phyloP scores from a whole-genome alignment of 1,140 invertebrate species.

The Macrotrachela quadricornifera region DNA sequence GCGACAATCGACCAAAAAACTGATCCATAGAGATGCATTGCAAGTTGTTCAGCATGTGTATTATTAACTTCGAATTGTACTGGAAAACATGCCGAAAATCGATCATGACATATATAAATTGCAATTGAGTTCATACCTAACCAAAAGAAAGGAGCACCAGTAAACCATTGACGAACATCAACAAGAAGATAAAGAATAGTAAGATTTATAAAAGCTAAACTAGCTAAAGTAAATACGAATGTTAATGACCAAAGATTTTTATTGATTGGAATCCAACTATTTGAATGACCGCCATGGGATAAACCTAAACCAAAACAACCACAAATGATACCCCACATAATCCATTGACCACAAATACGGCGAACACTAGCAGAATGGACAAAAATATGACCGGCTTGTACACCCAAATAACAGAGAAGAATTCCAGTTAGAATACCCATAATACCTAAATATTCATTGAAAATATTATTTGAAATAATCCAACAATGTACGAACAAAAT shows the following conservation, averaged over 20 bases:
- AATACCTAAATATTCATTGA: slow-evolving; percentile 44
- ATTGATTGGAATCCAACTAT: slow-evolving; percentile 58
- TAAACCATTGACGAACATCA: slow-evolving; percentile 53
- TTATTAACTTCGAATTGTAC: slow-evolving; percentile 36
- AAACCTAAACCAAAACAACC: slow-evolving; percentile 36
- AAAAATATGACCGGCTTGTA: slow-evolving; percentile 34
- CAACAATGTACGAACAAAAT: too few species aligned
- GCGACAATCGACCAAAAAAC: slow-evolving; percentile 55
- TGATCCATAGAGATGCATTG: slow-evolving; percentile 57
- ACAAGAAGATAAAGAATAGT: slow-evolving; percentile 51
- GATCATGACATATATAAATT: slow-evolving; percentile 56
- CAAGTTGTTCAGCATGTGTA: slow-evolving; percentile 45
- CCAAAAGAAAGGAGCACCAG: slow-evolving; percentile 54
- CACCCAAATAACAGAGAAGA: slow-evolving; percentile 47
- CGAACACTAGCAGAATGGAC: slow-evolving; percentile 39
- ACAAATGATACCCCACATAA: slow-evolving; percentile 27
- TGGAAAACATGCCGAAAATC: slow-evolving; percentile 56
- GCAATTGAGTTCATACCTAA: slow-evolving; percentile 68
- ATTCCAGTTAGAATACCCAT: slow-evolving; percentile 37
- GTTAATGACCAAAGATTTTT: slow-evolving; percentile 55
- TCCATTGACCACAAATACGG: slow-evolving; percentile 46
- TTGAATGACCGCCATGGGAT: slow-evolving; percentile 11
- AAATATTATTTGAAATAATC: too few species aligned
- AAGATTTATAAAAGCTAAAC: slow-evolving; percentile 45
- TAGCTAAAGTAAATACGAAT: slow-evolving; percentile 53